These are phyloP conservation scores for Adela reaumurella DNA, from an alignment of 2,888 invertebrate genomes.

Conservation along the genomic window DNA sequence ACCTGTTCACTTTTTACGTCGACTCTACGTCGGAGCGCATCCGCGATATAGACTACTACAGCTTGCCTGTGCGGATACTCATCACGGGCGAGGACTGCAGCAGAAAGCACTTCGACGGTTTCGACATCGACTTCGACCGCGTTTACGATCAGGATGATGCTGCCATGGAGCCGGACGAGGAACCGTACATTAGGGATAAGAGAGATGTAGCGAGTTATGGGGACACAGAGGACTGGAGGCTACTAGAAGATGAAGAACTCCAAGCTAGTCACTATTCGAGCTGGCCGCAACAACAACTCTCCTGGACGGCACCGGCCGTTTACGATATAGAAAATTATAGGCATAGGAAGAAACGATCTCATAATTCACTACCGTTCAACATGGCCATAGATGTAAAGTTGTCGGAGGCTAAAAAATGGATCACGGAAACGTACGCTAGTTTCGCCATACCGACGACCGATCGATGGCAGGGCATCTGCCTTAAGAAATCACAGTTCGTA, in stretches of 20 bases:
- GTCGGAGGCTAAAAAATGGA: constrained; percentile 79
- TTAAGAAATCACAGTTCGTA: constrained; percentile 74
- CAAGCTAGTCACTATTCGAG: constrained; percentile 46
- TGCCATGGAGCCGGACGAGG: constrained; percentile 38
- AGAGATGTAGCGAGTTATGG: constrained; percentile 26
- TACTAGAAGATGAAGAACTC: constrained; percentile 41
- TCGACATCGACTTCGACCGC: constrained; percentile 57
- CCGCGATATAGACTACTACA: constrained; percentile 78
- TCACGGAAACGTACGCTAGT: constrained; percentile 81
- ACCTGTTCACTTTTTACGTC: constrained; percentile 80
- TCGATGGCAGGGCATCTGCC: constrained; percentile 76
- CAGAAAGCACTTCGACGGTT: constrained; percentile 58
- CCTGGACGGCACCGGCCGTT: constrained; percentile 53
- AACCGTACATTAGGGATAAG: constrained; percentile 29
- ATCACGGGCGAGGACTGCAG: constrained; percentile 70
- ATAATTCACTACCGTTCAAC: constrained; percentile 42
- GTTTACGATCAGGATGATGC: constrained; percentile 52
- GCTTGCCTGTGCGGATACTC: constrained; percentile 71
- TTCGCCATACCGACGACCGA: constrained; percentile 82
- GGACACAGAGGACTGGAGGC: constrained; percentile 43
- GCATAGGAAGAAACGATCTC: constrained; percentile 51
- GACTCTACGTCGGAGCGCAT: constrained; percentile 79
- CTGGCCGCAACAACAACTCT: constrained; percentile 49
- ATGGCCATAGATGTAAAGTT: constrained; percentile 64
- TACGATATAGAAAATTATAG: constrained; percentile 42